Percentiles rank a stretch among this genome's conserved stretches.
Conservation (phyloP, 2,113 vertebrate genomes). For the Otus sunia region DNA sequence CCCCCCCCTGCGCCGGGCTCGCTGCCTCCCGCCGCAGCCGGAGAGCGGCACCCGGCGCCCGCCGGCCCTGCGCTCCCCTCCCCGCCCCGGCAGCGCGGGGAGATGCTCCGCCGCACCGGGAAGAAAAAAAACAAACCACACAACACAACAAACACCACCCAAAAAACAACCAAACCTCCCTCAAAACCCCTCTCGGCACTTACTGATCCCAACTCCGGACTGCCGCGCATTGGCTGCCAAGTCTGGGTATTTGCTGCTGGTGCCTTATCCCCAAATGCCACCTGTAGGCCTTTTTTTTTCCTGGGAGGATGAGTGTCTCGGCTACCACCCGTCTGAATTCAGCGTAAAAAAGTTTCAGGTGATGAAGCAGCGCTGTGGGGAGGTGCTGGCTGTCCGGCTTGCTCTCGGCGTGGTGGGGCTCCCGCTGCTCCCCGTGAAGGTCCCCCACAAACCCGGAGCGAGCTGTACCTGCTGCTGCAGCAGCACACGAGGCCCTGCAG, state of each 20-base stretch:
- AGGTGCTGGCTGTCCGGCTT: neutral
- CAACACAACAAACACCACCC: too few relatives aligned
- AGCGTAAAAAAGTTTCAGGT: neutral
- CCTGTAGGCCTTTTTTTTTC: conserved; percentile 12
- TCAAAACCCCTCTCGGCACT: neutral
- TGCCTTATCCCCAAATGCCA: neutral
- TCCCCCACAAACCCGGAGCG: neutral
- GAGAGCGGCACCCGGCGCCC: neutral
- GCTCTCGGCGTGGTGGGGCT: fast-evolving
- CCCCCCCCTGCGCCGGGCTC: neutral
- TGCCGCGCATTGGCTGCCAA: neutral
- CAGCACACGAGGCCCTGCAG: neutral
- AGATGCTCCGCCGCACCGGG: neutral
- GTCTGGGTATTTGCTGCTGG: fast-evolving
- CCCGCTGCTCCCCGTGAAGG: neutral
- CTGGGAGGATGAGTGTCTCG: fast-evolving
- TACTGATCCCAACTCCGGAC: neutral
- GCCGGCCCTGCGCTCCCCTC: neutral
- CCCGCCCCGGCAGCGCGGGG: neutral
- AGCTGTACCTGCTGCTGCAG: neutral
- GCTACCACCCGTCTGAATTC: neutral
- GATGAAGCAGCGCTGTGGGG: neutral
- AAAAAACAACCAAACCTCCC: neutral
- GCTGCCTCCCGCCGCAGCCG: neutral
- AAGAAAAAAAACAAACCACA: neutral